Evolutionary conservation across 2,113 vertebrate species (phyloP), one percentile per base, ranked within the genome.

Genomic region (Lipotes vexillifer): DNA sequence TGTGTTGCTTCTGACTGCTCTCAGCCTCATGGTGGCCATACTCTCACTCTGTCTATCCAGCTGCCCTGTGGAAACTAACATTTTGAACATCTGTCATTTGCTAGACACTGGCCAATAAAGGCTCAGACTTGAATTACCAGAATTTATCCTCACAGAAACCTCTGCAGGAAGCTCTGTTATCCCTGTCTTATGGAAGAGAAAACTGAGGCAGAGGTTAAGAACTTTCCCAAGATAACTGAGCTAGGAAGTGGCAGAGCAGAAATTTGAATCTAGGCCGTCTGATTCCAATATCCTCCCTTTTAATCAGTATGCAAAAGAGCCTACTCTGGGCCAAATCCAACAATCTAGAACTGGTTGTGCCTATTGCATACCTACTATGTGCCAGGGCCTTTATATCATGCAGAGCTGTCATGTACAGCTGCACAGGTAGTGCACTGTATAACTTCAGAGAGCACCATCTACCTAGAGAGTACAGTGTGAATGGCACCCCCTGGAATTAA

Each of bases 361-460:
- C 78, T n/a, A 1, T 1, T 7, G 1, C 65, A 25, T 3, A 13
- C 49, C 27, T 49, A 25, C 65, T 10, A 0, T 9, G 29, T 4
- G 12, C 14, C 12, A 0, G 49, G 20, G 49, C 52, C 41, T 61
- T 78, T n/a, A 17, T 1, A 10, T 21, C 33, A 14, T 0, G 0
- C 44, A 4, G 81, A 69, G 59, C 38, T 8, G 29, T 31, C 11
- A 0, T 0, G 33, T 9, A 52, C 63, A 21, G 71, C 38, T 57
- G 80, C 36, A 12, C 21, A 75, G 31, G 69, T 2, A 14, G 9
- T 1, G 1, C 9, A 15, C 81, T 15, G 27, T 11, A 31, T 36
- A 46, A 31, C 29, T 46, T 33, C 57, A 49, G 63, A 69, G 4
- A 38, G 31, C 5, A 20, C 49, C 5, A 0, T 27, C 49, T 5